phyloP scores from a whole-genome alignment of 2,888 invertebrate genomes.

The Synanthedon tipuliformis region DNA sequence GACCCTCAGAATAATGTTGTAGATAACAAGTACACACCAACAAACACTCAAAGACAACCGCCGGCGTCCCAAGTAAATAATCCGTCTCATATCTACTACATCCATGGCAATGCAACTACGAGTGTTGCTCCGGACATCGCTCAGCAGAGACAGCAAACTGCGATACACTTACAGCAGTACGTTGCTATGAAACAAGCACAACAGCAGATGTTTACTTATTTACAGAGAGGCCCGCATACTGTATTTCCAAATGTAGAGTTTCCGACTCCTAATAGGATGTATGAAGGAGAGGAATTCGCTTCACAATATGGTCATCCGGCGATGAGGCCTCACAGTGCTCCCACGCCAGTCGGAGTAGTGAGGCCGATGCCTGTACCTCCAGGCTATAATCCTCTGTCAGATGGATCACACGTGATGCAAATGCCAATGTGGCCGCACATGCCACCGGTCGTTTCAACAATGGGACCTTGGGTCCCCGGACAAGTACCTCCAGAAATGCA shows the following conservation, averaged over 20 bases:
- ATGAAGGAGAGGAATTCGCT: constrained; percentile 47
- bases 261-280: constrained; percentile 33
- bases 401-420: constrained; percentile 48
- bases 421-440: constrained; percentile 59
- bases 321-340: constrained; percentile 52
- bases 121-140: constrained; percentile 41
- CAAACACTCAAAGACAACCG: constrained; percentile 24
- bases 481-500: constrained; percentile 52
- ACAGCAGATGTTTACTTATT: constrained; percentile 56
- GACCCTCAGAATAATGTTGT: constrained; percentile 48
- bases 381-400: constrained; percentile 34
- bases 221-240: constrained; percentile 54
- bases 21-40: constrained; percentile 31
- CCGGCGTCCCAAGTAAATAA: constrained; percentile 25
- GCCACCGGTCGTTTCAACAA: constrained; percentile 45
- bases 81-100: constrained; percentile 57
- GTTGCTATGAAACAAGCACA: constrained; percentile 68
- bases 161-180: constrained; percentile 60
- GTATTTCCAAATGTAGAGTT: constrained; percentile 48
- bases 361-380: constrained; percentile 43
- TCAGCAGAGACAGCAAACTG: constrained; percentile 62
- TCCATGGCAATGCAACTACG: constrained; percentile 46
- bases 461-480: constrained; percentile 51
- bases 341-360: constrained; percentile 43
- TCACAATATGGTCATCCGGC: constrained; percentile 46